Percentiles rank a stretch among this genome's conserved stretches.
These are phyloP conservation scores for Anneissia japonica DNA, from an alignment of 35 echinoderm and acorn worm species.

Conservation along the genomic window DNA sequence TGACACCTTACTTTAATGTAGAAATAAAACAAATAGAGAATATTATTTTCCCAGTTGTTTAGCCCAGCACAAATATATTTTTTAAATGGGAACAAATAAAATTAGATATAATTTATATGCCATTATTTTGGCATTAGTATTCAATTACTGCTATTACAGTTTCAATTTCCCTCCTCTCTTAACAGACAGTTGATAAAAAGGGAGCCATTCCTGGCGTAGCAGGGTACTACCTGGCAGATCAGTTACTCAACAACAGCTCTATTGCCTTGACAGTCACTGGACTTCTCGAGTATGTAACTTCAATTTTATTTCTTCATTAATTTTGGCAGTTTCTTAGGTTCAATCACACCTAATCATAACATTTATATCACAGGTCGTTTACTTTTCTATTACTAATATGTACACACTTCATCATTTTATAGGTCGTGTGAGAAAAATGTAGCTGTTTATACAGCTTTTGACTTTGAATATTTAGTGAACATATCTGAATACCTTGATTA, in stretches of 20 bases:
- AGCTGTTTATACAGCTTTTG: constrained; percentile 59
- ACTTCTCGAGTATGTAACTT: constrained; percentile 55
- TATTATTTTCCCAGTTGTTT: too few relatives aligned
- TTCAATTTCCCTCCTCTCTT: constrained; percentile 4
- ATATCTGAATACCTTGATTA: constrained; percentile 35
- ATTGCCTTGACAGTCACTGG: constrained; percentile 65
- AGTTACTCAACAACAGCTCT: constrained; percentile 23
- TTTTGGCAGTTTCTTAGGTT: too few relatives aligned
- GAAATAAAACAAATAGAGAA: too few relatives aligned
- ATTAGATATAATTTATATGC: too few relatives aligned
- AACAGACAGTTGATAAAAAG: constrained; percentile 71
- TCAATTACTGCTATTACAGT: too few relatives aligned
- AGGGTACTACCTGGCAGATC: constrained; percentile 63
- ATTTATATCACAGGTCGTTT: background rate
- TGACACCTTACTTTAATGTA: too few relatives aligned
- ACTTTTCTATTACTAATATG: too few relatives aligned
- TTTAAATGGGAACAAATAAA: too few relatives aligned
- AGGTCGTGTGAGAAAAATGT: constrained; percentile 59
- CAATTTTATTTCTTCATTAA: background rate
- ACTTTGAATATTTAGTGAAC: constrained; percentile 63
- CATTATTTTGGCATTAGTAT: too few relatives aligned
- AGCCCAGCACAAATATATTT: too few relatives aligned
- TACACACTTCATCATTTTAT: constrained; percentile 7
- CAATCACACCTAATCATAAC: background rate
- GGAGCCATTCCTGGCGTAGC: constrained; percentile 40